Evolutionary conservation across 2,888 invertebrate genomes (phyloP).

Genomic region (Papilio protenor): DNA sequence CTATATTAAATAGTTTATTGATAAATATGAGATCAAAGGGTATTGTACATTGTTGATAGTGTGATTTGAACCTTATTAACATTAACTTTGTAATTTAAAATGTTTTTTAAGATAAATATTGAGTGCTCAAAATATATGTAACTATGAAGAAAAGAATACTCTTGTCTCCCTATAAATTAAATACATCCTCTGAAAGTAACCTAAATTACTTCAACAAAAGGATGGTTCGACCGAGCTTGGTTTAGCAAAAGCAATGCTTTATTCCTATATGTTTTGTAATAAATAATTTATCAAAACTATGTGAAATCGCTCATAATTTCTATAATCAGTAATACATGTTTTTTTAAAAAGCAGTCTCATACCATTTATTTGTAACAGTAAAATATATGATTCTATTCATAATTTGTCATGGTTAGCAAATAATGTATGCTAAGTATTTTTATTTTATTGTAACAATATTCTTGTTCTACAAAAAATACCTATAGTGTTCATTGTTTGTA

Average conservation of each 20-base stretch:
- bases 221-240: no score
- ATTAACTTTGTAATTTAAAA: not conserved
- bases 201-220: no score
- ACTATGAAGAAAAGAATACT: not conserved
- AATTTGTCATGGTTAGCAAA: not conserved
- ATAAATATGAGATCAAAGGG: constrained; percentile 13
- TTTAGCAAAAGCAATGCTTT: no score
- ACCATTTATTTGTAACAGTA: not conserved
- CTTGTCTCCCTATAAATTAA: no score
- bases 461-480: not conserved
- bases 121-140: not conserved
- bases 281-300: no score
- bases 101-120: no score
- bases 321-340: no score
- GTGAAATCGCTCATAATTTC: no score
- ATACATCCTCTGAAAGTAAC: not conserved
- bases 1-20: not conserved
- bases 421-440: not conserved
- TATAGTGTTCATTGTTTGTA: not conserved
- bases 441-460: not conserved
- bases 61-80: not conserved
- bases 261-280: no score
- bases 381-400: not conserved
- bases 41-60: not conserved
- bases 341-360: not conserved